Base-by-base conservation (phyloP, 2,113 vertebrate species). In the Trogon surrucura region DNA sequence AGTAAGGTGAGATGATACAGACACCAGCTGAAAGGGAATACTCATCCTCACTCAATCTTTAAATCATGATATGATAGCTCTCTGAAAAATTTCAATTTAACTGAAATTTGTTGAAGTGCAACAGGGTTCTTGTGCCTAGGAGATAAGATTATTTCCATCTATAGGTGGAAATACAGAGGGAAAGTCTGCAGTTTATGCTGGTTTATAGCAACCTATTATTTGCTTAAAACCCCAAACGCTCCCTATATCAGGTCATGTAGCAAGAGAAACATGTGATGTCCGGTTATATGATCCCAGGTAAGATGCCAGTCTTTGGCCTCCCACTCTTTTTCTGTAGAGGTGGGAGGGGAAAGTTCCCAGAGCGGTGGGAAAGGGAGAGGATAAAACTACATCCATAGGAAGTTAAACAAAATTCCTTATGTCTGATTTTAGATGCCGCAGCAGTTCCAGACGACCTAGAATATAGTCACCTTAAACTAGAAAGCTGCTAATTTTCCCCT, bases 21-120 rank as follows among this genome's bases (percentile, higher is more conserved):
- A 41, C 29, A 56, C 15, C 32, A 74, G 6, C 16, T 41, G 45
- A 56, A 69, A 74, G 27, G 45, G 73, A 70, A 50, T 64, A 64
- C 11, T 64, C 36, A 26, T 54, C 60, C 30, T 54, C 9, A 16
- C 22, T 69, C 30, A 82, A 13, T 30, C 38, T 57, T 91, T 78
- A 65, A 62, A 50, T 21, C 0, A 0, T 25, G 17, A 51, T 72
- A 17, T 9, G 36, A n/a, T 48, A 22, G 44, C 38, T 72, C 89
- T 91, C 54, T 85, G 85, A 74, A 91, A 80, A 38, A 82, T 60
- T 86, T 78, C 23, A 34, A 21, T 85, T 45, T n/a, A 51, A 61
- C 38, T 65, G 27, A 36, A 66, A 56, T 29, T 44, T 51, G 16
- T 60, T 80, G 51, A 62, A 27, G 13, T 48, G 16, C 45, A 56